Conservation (phyloP, 2,888 invertebrate species). For the Rhopalosiphum nymphaeae region DNA sequence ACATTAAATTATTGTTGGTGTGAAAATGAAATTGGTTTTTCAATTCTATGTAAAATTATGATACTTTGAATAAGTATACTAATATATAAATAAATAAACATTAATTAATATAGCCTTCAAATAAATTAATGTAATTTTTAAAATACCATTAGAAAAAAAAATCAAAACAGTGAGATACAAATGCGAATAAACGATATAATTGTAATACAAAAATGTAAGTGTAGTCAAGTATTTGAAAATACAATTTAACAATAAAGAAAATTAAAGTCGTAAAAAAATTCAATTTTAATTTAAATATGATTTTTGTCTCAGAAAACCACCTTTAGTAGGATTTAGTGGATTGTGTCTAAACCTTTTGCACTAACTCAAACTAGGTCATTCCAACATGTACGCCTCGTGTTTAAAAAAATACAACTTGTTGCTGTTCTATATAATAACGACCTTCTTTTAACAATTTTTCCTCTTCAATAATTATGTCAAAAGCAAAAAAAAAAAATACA, state of each 20-base stretch:
- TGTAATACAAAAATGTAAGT: not conserved
- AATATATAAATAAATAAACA: not conserved
- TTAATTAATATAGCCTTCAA: not conserved
- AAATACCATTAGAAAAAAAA: constrained; percentile 8
- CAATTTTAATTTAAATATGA: not conserved
- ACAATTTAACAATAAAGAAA: not conserved
- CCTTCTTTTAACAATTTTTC: constrained; percentile 55
- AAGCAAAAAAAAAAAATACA: constrained; percentile 34
- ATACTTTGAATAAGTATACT: not conserved
- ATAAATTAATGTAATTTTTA: not conserved
- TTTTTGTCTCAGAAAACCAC: not conserved
- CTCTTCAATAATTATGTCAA: constrained; percentile 56
- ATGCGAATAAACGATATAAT: not conserved
- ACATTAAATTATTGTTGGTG: not conserved
- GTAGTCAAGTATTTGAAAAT: not conserved
- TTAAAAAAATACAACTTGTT: constrained; percentile 45
- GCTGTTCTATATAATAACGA: constrained; percentile 23
- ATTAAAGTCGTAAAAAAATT: not conserved
- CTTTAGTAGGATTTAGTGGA: not conserved
- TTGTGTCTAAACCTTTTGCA: constrained; percentile 41
- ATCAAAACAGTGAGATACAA: not conserved
- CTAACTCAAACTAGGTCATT: constrained; percentile 57
- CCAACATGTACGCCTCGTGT: constrained; percentile 41
- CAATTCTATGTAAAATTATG: not conserved
- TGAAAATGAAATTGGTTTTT: not conserved